A percentile compares a stretch with the other conserved stretches of the same genome.
Evolutionary conservation across 1,140 invertebrate species (phyloP).

Genomic region (Drusus annulatus): DNA sequence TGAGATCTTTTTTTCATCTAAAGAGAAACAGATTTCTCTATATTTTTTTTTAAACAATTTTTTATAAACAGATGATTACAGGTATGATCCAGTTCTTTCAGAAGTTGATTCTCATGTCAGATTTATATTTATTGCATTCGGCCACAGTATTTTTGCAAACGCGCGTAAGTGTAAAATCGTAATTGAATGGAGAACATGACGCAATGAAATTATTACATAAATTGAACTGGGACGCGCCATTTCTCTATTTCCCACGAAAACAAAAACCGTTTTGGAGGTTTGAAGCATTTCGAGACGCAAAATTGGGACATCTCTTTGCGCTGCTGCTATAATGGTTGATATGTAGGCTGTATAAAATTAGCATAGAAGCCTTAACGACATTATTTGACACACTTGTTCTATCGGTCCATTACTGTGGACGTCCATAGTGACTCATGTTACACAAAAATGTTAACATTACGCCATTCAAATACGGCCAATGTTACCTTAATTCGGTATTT

Average conservation of each 20-base stretch:
- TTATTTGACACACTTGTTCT: slow-evolving; percentile 22
- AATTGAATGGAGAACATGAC: background rate
- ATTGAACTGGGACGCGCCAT: slow-evolving; percentile 27
- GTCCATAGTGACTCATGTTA: background rate
- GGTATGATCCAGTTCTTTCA: background rate
- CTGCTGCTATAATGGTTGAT: background rate
- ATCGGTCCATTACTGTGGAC: background rate
- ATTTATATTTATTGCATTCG: background rate
- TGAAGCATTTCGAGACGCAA: background rate
- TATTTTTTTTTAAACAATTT: no score
- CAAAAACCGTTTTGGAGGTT: slow-evolving; percentile 15
- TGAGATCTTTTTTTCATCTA: no score
- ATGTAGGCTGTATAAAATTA: slow-evolving; percentile 34
- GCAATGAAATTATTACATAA: slow-evolving; percentile 32
- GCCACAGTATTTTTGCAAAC: slow-evolving; percentile 7
- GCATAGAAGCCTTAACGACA: slow-evolving; percentile 29
- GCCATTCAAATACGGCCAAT: no score
- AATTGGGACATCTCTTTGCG: slow-evolving; percentile 18
- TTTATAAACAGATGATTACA: no score
- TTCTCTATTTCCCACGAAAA: slow-evolving; percentile 25
- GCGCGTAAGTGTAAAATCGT: background rate
- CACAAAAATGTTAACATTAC: no score
- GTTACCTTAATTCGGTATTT: no score
- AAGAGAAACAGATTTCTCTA: no score
- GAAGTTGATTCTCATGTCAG: background rate